Percentiles rank a stretch among this genome's conserved stretches.
Conservation (phyloP, 2,888 invertebrate species). For the Nomada lathburiana region DNA sequence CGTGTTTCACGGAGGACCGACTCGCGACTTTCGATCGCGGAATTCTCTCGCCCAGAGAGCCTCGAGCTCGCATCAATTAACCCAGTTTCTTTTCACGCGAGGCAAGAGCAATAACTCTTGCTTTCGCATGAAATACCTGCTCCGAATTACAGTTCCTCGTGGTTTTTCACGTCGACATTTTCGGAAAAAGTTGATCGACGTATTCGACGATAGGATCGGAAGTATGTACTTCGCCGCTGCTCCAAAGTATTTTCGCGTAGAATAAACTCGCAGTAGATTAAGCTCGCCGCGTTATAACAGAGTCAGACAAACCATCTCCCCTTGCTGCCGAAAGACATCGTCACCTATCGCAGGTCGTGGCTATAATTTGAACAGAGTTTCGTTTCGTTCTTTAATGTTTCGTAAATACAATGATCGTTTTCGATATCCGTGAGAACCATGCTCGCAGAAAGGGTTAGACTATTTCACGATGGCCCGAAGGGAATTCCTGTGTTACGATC, state of each 20-base stretch:
- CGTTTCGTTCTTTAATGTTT: not conserved
- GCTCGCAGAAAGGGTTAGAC: constrained; percentile 18
- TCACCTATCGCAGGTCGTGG: not conserved
- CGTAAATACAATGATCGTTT: not conserved
- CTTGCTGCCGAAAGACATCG: not conserved
- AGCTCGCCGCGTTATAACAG: not conserved
- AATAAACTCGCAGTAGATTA: not conserved
- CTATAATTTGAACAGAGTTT: not conserved
- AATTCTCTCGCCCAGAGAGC: constrained; percentile 10
- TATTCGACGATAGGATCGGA: not conserved
- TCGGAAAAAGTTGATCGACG: not conserved
- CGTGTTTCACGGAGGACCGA: not conserved
- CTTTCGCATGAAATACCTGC: constrained; percentile 9
- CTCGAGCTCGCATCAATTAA: constrained; percentile 50
- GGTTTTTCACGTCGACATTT: not conserved
- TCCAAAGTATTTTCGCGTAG: not conserved
- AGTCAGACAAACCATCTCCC: not conserved
- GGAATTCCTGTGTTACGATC: constrained; percentile 42
- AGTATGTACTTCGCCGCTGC: not conserved
- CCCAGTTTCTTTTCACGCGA: constrained; percentile 48
- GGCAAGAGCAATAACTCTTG: constrained; percentile 7
- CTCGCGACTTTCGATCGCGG: constrained; percentile 19
- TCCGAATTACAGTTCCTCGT: not conserved
- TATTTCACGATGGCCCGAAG: no score
- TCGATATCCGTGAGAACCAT: constrained; percentile 38